Evolutionary conservation across 2,113 vertebrate species (phyloP).

Genomic region (Pogona vitticeps): DNA sequence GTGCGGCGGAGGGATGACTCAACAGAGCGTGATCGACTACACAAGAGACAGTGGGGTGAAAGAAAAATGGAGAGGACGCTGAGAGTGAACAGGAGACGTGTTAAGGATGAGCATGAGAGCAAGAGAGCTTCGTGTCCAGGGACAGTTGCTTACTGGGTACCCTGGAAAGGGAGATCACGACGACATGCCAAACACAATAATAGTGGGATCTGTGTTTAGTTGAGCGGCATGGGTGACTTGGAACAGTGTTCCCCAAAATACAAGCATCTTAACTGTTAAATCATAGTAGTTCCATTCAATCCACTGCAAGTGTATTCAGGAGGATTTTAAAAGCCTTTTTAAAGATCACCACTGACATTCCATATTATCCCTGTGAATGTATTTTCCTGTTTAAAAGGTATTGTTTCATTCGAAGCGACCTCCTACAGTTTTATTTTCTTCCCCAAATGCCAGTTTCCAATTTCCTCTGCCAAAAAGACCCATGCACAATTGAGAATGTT

Average conservation of each 20-base stretch:
- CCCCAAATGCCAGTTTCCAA: neutral
- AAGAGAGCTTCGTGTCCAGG: neutral
- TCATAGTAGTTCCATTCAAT: neutral
- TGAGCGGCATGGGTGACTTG: no score
- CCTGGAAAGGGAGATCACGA: neutral
- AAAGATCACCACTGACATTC: neutral
- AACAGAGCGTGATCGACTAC: slow-evolving; percentile 63
- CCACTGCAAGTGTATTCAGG: neutral
- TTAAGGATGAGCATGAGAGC: neutral
- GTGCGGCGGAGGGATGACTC: slow-evolving; percentile 61
- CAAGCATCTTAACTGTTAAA: neutral
- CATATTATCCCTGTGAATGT: neutral
- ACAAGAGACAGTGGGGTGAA: slow-evolving; percentile 27
- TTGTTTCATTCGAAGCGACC: neutral
- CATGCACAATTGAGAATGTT: neutral
- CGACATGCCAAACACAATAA: neutral
- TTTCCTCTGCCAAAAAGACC: neutral
- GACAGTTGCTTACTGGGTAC: neutral
- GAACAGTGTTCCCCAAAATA: neutral
- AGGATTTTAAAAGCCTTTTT: neutral
- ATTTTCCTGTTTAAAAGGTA: neutral
- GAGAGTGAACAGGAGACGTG: neutral
- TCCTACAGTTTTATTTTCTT: neutral
- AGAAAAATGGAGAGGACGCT: slow-evolving; percentile 6
- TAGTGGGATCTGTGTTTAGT: neutral